Evolutionary conservation across 2,888 invertebrate species (phyloP).

Genomic region (Panorpa germanica): DNA sequence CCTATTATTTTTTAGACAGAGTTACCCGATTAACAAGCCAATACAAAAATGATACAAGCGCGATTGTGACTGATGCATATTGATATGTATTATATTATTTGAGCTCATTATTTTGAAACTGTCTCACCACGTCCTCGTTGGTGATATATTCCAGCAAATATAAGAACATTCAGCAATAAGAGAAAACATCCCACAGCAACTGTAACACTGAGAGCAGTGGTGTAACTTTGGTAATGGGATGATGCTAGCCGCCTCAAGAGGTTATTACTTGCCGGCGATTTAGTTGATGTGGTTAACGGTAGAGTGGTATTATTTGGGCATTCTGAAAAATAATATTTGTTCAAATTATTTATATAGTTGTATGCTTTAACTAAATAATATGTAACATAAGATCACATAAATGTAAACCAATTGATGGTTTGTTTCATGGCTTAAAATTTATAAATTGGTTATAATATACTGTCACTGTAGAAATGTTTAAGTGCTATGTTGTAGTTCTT

Average conservation of each 20-base stretch:
- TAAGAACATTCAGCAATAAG: conserved; percentile 60
- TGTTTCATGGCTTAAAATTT: background rate
- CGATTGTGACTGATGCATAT: too few relatives aligned
- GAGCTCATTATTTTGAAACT: too few relatives aligned
- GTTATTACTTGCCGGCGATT: conserved; percentile 40
- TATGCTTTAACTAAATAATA: too few relatives aligned
- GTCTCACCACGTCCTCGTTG: conserved; percentile 48
- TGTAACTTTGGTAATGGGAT: conserved; percentile 74
- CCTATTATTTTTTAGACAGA: too few relatives aligned
- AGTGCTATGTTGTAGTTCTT: background rate
- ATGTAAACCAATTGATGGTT: background rate
- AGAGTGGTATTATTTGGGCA: conserved; percentile 46
- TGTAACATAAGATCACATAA: conserved; percentile 1
- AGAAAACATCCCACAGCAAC: conserved; percentile 74
- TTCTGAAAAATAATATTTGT: too few relatives aligned
- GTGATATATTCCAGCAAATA: conserved; percentile 78
- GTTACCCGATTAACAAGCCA: too few relatives aligned
- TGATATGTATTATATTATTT: too few relatives aligned
- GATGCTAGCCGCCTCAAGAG: conserved; percentile 57
- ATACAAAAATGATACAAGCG: too few relatives aligned
- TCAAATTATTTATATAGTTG: too few relatives aligned
- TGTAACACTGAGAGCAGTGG: conserved; percentile 73
- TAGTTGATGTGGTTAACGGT: conserved; percentile 20
- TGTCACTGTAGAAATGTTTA: background rate
- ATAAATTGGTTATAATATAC: background rate